phyloP scores from a whole-genome alignment of 1,140 invertebrate genomes.

The Philopotamus ludificatus region DNA sequence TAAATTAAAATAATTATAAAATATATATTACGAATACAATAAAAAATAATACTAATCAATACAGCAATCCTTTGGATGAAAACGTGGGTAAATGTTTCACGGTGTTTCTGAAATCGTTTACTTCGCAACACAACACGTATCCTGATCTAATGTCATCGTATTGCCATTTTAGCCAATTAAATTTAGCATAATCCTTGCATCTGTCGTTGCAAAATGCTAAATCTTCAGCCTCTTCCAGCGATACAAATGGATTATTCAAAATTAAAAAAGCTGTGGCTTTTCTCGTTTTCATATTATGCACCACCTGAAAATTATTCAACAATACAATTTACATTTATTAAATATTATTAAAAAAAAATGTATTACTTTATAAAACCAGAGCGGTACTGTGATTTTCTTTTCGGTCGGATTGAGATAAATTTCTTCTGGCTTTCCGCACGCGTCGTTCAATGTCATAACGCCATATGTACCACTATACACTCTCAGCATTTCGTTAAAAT shows the following conservation, averaged over 20 bases:
- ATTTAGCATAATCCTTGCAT: slow-evolving; percentile 55
- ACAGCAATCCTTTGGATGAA: slow-evolving; percentile 43
- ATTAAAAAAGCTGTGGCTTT: slow-evolving; percentile 61
- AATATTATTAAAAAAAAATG: not conserved
- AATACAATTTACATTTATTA: slow-evolving; percentile 5
- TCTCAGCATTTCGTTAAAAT: slow-evolving; percentile 46
- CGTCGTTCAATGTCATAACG: slow-evolving; percentile 47
- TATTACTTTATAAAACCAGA: slow-evolving; percentile 52
- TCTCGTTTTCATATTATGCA: slow-evolving; percentile 55
- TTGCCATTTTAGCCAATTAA: slow-evolving; percentile 56
- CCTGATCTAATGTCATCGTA: slow-evolving; percentile 57
- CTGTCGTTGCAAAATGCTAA: slow-evolving; percentile 61
- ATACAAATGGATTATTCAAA: slow-evolving; percentile 64
- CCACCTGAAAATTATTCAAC: slow-evolving; percentile 48
- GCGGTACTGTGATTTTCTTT: slow-evolving; percentile 49
- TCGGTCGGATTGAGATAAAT: slow-evolving; percentile 45
- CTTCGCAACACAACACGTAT: slow-evolving; percentile 65
- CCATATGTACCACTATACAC: slow-evolving; percentile 52
- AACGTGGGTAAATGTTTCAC: slow-evolving; percentile 55
- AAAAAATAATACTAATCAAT: no score
- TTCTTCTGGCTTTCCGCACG: slow-evolving; percentile 43
- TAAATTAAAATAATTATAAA: no score
- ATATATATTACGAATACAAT: no score
- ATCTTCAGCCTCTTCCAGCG: slow-evolving; percentile 45
- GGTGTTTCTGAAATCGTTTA: slow-evolving; percentile 59